A percentile compares a stretch with the other conserved stretches of the same genome.
phyloP scores from a whole-genome alignment of 53 echinoderm and acorn worm species.

The Echinometra lucunter region DNA sequence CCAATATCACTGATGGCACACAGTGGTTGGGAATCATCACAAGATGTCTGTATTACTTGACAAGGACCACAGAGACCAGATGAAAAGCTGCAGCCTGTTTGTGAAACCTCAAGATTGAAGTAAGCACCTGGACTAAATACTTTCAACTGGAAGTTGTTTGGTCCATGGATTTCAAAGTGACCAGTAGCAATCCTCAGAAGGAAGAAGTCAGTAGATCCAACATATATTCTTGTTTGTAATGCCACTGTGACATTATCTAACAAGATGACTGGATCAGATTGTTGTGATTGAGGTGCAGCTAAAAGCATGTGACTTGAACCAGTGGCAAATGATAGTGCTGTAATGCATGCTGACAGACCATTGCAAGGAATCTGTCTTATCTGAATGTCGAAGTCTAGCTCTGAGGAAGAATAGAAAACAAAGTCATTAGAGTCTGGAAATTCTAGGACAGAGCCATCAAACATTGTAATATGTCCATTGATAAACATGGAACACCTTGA shows the following conservation, averaged over 20 bases:
- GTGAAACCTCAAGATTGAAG: constrained; percentile 78
- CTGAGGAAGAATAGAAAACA: constrained; percentile 67
- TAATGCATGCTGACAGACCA: constrained; percentile 79
- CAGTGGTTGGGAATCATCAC: constrained; percentile 70
- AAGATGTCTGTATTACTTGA: background rate
- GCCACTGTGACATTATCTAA: constrained; percentile 71
- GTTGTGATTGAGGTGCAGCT: constrained; percentile 73
- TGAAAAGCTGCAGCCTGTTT: constrained; percentile 64
- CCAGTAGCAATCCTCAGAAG: constrained; percentile 72
- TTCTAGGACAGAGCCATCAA: constrained; percentile 85
- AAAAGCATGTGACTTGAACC: constrained; percentile 68
- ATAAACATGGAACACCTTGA: constrained; percentile 78
- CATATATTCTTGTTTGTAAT: constrained; percentile 63
- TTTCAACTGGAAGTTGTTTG: constrained; percentile 72
- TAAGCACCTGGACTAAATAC: constrained; percentile 78
- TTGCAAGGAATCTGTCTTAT: constrained; percentile 82
- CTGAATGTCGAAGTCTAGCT: constrained; percentile 68
- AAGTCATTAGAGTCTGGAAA: constrained; percentile 81
- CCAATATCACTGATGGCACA: constrained; percentile 80
- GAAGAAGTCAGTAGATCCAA: constrained; percentile 64
- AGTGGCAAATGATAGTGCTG: constrained; percentile 76
- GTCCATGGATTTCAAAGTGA: constrained; percentile 78
- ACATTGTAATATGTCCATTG: constrained; percentile 87
- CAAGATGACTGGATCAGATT: constrained; percentile 73
- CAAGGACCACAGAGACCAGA: constrained; percentile 90